A percentile compares a stretch with the other conserved stretches of the same genome.
Conservation (phyloP, 37 sponge, comb jelly and placozoan genomes). For the Crambe crambe region DNA sequence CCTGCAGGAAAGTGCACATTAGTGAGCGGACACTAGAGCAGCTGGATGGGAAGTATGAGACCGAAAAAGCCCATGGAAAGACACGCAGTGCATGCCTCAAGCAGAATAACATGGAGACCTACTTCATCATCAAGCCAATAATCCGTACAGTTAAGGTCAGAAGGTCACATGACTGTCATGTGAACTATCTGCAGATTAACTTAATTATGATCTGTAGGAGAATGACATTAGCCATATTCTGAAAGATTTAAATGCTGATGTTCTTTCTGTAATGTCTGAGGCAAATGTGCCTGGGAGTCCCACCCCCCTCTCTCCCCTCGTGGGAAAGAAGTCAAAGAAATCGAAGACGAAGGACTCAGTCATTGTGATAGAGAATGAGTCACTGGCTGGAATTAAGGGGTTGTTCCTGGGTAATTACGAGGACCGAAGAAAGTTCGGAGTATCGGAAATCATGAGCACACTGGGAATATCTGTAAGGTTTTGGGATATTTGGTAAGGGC, state of each 20-base stretch:
- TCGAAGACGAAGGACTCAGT: neutral
- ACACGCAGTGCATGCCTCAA: slow-evolving; percentile 38
- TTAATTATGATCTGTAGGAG: neutral
- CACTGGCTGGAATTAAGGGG: neutral
- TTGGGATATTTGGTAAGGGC: too few relatives aligned
- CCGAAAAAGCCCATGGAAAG: slow-evolving; percentile 42
- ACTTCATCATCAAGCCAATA: too few relatives aligned
- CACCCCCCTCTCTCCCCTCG: too few relatives aligned
- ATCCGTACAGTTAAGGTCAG: slow-evolving; percentile 8
- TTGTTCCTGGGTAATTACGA: slow-evolving; percentile 20
- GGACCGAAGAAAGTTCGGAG: slow-evolving; percentile 17
- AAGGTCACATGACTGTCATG: neutral
- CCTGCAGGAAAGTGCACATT: slow-evolving; percentile 54
- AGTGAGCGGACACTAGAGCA: slow-evolving; percentile 51
- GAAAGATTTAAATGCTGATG: too few relatives aligned
- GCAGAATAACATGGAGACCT: slow-evolving; percentile 18
- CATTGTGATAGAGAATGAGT: neutral
- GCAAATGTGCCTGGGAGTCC: too few relatives aligned
- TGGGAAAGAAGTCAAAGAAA: neutral
- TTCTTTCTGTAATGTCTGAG: too few relatives aligned
- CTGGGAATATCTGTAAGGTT: neutral
- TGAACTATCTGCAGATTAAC: neutral
- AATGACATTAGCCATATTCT: too few relatives aligned
- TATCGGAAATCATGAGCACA: slow-evolving; percentile 2
- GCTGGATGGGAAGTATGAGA: slow-evolving; percentile 25